Evolutionary conservation across 1,140 invertebrate genomes (phyloP), one percentile per base, ranked within the genome.

Genomic region (Chymomyza costata): DNA sequence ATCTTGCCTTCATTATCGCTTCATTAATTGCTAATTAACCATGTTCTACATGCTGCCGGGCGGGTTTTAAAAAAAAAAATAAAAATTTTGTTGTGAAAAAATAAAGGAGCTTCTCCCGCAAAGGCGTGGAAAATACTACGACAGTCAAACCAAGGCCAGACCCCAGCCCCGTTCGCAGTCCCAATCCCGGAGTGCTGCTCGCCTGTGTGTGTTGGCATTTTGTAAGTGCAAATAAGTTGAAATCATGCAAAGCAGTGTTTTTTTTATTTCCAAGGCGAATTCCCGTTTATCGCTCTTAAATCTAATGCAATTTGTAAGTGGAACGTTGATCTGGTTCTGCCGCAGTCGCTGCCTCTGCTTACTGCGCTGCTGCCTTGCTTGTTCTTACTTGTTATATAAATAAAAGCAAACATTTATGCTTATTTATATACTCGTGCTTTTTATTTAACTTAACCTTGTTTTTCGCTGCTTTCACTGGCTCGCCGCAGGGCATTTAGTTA

Each of bases 1-100:
- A 80, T 80, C 73, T 80, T 61, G 73, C 52, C 71, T 80, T 80
- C 74, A 80, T 80, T 80, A 80, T 80, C 73, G 73, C 73, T 80
- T 80, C 73, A 80, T 80, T 80, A 80, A 80, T 80, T 80, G 73
- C 73, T 80, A 80, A 80, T 80, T 80, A 80, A 80, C 73, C 73
- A 60, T 80, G 73, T 80, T 80, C 73, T 78, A 78, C 71, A 78
- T 80, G 73, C 47, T 32, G 35, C 55, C 44, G 46, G 52, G 62
- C 52, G 30, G 49, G 25, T 6, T 5, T 28, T 63, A 76, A 78
- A 34, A 10, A n/a, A n/a, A n/a, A n/a, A n/a, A n/a, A n/a, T n/a
- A n/a, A n/a, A n/a, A n/a, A n/a, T n/a, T n/a, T n/a, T n/a, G n/a
- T n/a, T 10, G 32, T n/a, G 32, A 34, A 34, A 65, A 78, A 71